These are phyloP conservation scores for Lepidostoma basale DNA, from an alignment of 1,140 invertebrate species.

Conservation along the genomic window DNA sequence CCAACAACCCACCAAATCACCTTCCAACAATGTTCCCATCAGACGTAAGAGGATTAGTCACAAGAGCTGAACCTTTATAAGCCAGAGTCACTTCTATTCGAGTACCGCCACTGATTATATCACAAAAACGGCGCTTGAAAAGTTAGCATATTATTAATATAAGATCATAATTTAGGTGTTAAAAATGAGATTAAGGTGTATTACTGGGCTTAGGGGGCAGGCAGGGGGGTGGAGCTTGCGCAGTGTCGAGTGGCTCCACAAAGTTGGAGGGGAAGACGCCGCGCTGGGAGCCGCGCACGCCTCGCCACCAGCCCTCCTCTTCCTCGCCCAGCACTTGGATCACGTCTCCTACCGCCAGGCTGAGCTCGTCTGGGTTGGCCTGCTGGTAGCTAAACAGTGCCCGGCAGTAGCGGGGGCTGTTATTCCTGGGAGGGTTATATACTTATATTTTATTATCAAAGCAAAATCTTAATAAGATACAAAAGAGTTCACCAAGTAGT, in stretches of 20 bases:
- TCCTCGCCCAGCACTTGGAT: constrained; percentile 89
- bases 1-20: too few relatives aligned
- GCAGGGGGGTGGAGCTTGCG: constrained; percentile 55
- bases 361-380: constrained; percentile 89
- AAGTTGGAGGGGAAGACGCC: constrained; percentile 95
- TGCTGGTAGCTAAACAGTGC: constrained; percentile 92
- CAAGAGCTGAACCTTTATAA: too few relatives aligned
- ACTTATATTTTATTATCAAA: not conserved
- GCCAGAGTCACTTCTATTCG: too few relatives aligned
- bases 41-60: too few relatives aligned
- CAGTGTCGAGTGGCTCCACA: constrained; percentile 71
- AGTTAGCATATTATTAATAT: too few relatives aligned
- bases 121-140: too few relatives aligned
- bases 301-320: constrained; percentile 91
- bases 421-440: constrained; percentile 49
- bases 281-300: constrained; percentile 71
- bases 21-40: too few relatives aligned
- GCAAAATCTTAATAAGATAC: too few relatives aligned
- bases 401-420: constrained; percentile 70
- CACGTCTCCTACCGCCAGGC: constrained; percentile 82
- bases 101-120: too few relatives aligned
- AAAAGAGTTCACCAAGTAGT: too few relatives aligned
- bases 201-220: constrained; percentile 69
- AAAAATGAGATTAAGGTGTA: too few relatives aligned
- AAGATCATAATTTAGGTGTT: too few relatives aligned